These are phyloP conservation scores for Orientallactaga bullata DNA, from an alignment of 2,113 vertebrate species.

Conservation along the genomic window DNA sequence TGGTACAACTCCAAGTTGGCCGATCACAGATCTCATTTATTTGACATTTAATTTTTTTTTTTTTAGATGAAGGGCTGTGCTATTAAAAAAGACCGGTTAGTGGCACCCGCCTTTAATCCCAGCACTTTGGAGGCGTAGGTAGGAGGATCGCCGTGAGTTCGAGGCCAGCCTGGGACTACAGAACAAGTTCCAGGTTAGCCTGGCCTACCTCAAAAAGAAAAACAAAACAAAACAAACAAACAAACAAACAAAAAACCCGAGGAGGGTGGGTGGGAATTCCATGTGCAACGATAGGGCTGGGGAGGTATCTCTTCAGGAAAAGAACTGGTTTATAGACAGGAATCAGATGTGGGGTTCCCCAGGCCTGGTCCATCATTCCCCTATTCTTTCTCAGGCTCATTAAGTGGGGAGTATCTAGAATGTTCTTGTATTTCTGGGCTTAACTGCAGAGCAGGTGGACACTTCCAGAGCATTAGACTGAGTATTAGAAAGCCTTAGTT, in stretches of 20 bases:
- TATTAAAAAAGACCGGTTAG: neutral
- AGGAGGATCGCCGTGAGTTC: too few relatives aligned
- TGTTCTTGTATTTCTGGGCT: neutral
- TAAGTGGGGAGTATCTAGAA: neutral
- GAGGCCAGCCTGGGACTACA: too few relatives aligned
- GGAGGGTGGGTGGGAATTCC: slow-evolving; percentile 22
- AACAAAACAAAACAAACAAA: too few relatives aligned
- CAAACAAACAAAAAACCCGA: too few relatives aligned
- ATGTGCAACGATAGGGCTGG: neutral
- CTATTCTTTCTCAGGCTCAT: neutral
- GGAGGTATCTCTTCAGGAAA: neutral
- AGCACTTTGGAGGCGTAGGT: too few relatives aligned
- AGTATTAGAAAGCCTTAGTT: too few relatives aligned
- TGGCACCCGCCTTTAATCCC: too few relatives aligned
- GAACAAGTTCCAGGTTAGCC: too few relatives aligned
- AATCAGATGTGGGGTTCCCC: neutral
- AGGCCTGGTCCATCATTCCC: neutral
- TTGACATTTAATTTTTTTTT: slow-evolving; percentile 32
- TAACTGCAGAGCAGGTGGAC: neutral
- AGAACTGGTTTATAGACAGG: neutral
- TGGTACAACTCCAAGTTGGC: slow-evolving; percentile 64
- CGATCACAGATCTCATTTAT: slow-evolving; percentile 64
- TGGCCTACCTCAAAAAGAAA: too few relatives aligned
- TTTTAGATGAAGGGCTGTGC: slow-evolving; percentile 33
- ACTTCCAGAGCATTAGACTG: neutral